phyloP scores from a whole-genome alignment of 1,140 invertebrate genomes.

The Lordiphosa collinella region DNA sequence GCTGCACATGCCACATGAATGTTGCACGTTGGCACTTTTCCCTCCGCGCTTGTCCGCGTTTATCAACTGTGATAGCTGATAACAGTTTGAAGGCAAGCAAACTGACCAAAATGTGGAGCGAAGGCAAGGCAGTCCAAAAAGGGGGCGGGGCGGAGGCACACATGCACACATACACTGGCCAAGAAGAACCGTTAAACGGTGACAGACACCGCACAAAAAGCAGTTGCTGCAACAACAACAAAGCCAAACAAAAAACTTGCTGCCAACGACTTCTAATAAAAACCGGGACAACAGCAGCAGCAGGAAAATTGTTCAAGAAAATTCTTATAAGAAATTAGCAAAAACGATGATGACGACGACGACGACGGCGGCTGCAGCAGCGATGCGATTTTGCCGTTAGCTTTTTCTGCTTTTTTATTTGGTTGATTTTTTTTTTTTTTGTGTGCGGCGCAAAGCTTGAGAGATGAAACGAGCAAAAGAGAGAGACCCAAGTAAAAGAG shows the following conservation, averaged over 20 bases:
- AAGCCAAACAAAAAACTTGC: conserved; percentile 21
- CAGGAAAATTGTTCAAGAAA: conserved; percentile 71
- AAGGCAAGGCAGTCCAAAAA: neutral
- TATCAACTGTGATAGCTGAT: conserved; percentile 37
- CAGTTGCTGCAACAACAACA: conserved; percentile 23
- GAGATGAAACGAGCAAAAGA: conserved; percentile 23
- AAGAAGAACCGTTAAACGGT: conserved; percentile 65
- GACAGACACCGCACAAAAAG: conserved; percentile 53
- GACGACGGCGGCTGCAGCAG: conserved; percentile 17
- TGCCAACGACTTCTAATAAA: conserved; percentile 49
- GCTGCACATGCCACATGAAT: conserved; percentile 36
- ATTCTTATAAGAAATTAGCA: conserved; percentile 72
- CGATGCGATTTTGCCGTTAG: conserved; percentile 67
- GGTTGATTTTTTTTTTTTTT: neutral
- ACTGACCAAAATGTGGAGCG: conserved; percentile 5
- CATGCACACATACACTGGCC: conserved; percentile 24
- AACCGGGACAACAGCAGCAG: conserved; percentile 50
- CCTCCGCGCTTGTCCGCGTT: neutral
- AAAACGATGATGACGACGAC: conserved; percentile 42
- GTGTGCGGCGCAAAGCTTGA: conserved; percentile 43
- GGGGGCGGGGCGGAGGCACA: conserved; percentile 2
- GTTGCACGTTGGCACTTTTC: conserved; percentile 19
- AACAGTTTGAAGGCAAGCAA: conserved; percentile 15
- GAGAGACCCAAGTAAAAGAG: conserved; percentile 23
- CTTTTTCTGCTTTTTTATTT: conserved; percentile 32